Evolutionary conservation across 2,113 vertebrate genomes (phyloP).

Genomic region (Eleginops maclovinus): DNA sequence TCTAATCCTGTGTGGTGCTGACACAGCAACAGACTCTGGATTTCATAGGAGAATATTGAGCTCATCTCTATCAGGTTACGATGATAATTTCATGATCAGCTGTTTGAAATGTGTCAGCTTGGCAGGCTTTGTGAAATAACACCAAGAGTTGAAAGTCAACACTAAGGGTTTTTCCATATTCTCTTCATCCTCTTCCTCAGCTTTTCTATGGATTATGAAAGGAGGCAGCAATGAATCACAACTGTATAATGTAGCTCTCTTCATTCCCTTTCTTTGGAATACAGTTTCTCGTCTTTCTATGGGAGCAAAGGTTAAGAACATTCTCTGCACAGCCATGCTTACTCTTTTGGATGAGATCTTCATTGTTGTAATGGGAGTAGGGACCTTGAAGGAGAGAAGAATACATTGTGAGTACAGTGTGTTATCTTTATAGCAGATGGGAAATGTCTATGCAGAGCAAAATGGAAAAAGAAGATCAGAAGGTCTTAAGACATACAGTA

Average conservation of each 20-base stretch:
- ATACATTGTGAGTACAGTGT: slow-evolving; percentile 9
- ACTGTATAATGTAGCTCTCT: slow-evolving; percentile 15
- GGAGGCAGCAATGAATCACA: slow-evolving; percentile 29
- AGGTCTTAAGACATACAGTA: background rate
- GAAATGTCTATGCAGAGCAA: background rate
- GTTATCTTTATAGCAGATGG: background rate
- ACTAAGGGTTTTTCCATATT: slow-evolving; percentile 56
- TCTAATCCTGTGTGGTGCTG: background rate
- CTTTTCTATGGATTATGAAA: slow-evolving; percentile 45
- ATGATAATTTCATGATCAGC: slow-evolving; percentile 60
- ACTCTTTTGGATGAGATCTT: slow-evolving; percentile 98
- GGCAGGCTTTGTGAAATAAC: slow-evolving; percentile 48
- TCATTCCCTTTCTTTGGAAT: slow-evolving; percentile 19
- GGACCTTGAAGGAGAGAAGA: slow-evolving; percentile 83
- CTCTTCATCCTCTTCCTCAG: slow-evolving; percentile 41
- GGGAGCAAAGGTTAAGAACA: slow-evolving; percentile 22
- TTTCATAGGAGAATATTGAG: slow-evolving; percentile 38
- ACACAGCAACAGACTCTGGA: slow-evolving; percentile 36
- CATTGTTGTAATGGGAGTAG: slow-evolving; percentile 93
- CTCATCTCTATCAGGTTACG: slow-evolving; percentile 54
- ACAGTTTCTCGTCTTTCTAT: slow-evolving; percentile 14
- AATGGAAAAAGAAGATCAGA: background rate
- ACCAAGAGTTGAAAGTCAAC: slow-evolving; percentile 50
- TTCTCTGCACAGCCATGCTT: slow-evolving; percentile 65
- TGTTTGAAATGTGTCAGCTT: slow-evolving; percentile 60